Evolutionary conservation across 2,113 vertebrate genomes (phyloP), one percentile per base, ranked within the genome.

Genomic region (Paedocypris sp.): DNA sequence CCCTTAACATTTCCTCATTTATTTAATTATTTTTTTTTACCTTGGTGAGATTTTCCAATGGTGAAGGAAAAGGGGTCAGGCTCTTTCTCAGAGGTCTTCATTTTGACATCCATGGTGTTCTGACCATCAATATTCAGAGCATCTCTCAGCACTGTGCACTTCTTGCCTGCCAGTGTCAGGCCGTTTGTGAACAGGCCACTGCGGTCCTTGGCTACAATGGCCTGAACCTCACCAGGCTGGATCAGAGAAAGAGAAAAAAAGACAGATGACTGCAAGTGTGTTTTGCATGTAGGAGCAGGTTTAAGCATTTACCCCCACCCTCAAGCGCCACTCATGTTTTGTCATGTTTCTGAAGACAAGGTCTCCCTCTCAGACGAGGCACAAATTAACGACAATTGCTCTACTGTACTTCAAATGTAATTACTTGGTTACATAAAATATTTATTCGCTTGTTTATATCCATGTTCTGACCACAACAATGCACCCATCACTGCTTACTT

Each of bases 41-140:
- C 60, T 65, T 71, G 56, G 0, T 3, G 0, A 5, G 60, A 6
- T 51, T 53, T 69, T 39, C 67, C 70, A 6, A 77, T 16, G 47
- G 62, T 66, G 49, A 77, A 50, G 35, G 46, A 51, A 20, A 26
- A 62, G 2, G 71, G 70, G n/a, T 67, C 5, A 0, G 51, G 33
- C 1, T 69, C 22, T 20, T 12, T 45, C 0, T 71, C 63, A 9
- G 63, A 29, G 6, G 16, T 28, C 29, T 77, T 75, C 62, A 70
- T 75, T 26, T 64, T 63, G 6, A 75, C 19, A 42, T 77, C 75
- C 72, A 77, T 66, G 56, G 67, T 71, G 61, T 38, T 31, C 29
- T 65, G 47, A 1, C 39, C 59, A 0, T 70, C 67, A 2, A 32
- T 8, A 2, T 39, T 2, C 19, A 67, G 59, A 3, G 1, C 4